Evolutionary conservation across 1,140 invertebrate genomes (phyloP), one percentile per base, ranked within the genome.

Genomic region (Paralvinella palmiformis): DNA sequence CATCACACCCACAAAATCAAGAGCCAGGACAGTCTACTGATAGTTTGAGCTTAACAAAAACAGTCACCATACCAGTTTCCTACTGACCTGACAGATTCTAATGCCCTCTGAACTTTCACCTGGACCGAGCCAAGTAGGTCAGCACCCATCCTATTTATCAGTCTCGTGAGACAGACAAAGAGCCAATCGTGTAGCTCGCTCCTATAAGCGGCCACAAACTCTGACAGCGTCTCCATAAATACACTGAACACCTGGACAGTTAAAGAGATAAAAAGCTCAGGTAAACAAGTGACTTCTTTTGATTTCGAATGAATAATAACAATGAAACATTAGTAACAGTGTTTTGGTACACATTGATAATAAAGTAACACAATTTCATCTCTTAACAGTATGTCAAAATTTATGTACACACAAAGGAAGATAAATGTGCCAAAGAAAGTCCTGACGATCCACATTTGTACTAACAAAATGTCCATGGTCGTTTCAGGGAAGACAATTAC

Each of bases 111-210:
- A 36, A 96, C 89, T 83, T 96, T 96, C 37, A 85, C 86, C 73
- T 93, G 89, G 64, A 95, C 88, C 1, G 93, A 96, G 44, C 88
- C 89, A 1, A 97, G 83, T 37, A 95, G 85, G 79, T 98, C 94
- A 0, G 86, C 86, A 57, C 94, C 94, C 31, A 93, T 84, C 81
- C 96, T 96, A 73, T 91, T 88, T 31, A 98, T 82, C 5, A 90
- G 76, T 45, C 88, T 82, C 58, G 89, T 89, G 33, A 91, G 74
- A 27, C 94, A 79, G 65, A 94, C 87, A 73, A 94, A 94, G 0
- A 97, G 80, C 93, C 94, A 97, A 75, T 92, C 91, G 64, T 88
- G 86, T 13, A 98, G 83, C 69, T 96, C 91, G 65, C 86, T 85
- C 65, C 87, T 88, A 80, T 97, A 91, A n/a, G 88, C 88, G 65